Percentiles rank a stretch among this genome's conserved stretches.
Evolutionary conservation across 2,113 vertebrate species (phyloP).

Genomic region (Chinchilla lanigera): DNA sequence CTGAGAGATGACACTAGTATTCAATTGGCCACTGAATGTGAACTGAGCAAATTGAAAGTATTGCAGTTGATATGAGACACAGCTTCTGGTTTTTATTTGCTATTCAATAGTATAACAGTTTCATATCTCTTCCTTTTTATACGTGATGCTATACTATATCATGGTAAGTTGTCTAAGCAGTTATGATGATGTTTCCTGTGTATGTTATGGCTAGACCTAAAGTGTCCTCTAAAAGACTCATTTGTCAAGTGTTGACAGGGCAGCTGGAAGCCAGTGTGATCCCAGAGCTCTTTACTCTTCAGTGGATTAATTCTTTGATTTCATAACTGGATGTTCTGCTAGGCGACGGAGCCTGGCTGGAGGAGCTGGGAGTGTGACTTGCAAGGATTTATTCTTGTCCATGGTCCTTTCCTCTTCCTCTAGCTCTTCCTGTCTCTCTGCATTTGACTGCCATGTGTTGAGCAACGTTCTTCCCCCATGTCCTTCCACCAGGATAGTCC

Average conservation of each 20-base stretch:
- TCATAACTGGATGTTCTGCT: background rate
- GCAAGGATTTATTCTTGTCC: background rate
- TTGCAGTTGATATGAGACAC: background rate
- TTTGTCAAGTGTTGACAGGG: background rate
- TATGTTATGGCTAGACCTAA: too few species aligned
- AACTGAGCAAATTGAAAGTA: background rate
- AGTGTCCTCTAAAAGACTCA: background rate
- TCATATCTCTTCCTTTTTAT: background rate
- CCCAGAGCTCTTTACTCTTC: background rate
- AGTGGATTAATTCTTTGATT: background rate
- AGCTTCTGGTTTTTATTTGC: background rate
- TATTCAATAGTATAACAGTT: background rate
- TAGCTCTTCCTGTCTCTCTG: background rate
- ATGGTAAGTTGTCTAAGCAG: background rate
- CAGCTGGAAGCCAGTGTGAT: background rate
- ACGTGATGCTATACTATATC: background rate
- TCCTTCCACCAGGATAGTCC: background rate
- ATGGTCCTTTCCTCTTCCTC: background rate
- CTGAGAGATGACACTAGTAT: background rate
- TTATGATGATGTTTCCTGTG: background rate
- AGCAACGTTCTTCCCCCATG: background rate
- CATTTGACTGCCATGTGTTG: background rate
- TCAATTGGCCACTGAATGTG: slow-evolving; percentile 1
- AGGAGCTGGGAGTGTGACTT: background rate
- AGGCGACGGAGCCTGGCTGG: background rate